Base-by-base conservation (phyloP, 2,888 invertebrate species). In the Eupithecia dodoneata region DNA sequence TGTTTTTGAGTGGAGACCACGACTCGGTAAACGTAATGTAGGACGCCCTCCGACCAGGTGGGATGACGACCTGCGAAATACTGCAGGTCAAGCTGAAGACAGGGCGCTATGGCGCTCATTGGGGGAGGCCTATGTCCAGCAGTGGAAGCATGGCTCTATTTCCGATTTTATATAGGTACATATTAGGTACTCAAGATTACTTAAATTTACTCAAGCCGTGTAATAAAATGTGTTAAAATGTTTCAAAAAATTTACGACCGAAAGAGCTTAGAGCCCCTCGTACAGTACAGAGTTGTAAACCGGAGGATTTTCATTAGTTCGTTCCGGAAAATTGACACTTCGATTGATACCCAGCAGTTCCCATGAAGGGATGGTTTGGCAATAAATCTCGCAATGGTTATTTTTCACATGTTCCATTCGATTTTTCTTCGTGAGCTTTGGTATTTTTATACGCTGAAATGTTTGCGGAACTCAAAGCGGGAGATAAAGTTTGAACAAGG, bases 281-380 rank as follows among this genome's bases (percentile, higher is more conserved):
- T 30, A 30, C 30, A 30, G 42, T 66, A 15, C 42, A 42, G 6
- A 42, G 66, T 65, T 45, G 47, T 30, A 71, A 67, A n/a, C 41
- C n/a, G 10, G 13, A n/a, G 52, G 42, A 55, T 76, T 78, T 78
- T 81, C 79, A 80, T 81, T 80, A 81, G 74, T 70, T 78, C 74
- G 77, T 73, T 79, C 77, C 77, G 71, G 63, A 77, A 81, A 80
- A 80, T 77, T 81, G 78, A 79, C 79, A 78, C 74, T 72, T 44
- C 73, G 80, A 82, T 80, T 73, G 81, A 82, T 82, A 76, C 59
- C 76, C 75, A 42, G 76, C 80, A 78, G 76, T 80, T 81, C 75
- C 76, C 76, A 74, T 75, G 63, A 77, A 78, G 79, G 80, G 82
- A 81, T 82, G 81, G 80, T 69, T 75, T 73, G 52, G 73, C 78